Conservation (phyloP, 2,113 vertebrate species). For the sheep (Ovis aries) region DNA sequence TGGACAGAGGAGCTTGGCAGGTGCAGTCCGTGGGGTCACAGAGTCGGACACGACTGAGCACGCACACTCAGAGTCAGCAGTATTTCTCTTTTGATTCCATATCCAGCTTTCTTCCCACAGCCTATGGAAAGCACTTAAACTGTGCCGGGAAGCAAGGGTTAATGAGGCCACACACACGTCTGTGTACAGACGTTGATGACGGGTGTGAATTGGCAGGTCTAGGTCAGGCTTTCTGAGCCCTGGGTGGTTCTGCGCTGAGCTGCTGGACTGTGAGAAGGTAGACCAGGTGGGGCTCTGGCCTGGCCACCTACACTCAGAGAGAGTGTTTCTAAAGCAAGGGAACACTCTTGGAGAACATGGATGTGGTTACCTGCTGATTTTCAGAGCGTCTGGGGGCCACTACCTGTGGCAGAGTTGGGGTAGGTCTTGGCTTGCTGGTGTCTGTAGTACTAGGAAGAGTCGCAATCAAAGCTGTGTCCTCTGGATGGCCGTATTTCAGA, state of each 20-base stretch:
- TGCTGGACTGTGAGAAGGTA: background rate
- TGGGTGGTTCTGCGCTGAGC: background rate
- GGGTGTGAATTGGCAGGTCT: slow-evolving; percentile 57
- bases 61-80: background rate
- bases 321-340: background rate
- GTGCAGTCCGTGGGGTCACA: background rate
- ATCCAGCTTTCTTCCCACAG: background rate
- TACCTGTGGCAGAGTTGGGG: slow-evolving; percentile 79
- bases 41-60: background rate
- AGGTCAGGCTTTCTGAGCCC: background rate
- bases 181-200: slow-evolving; percentile 73
- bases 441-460: background rate
- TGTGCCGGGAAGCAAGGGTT: background rate
- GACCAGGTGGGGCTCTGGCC: background rate
- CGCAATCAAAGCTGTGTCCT: background rate
- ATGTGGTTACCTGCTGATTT: slow-evolving; percentile 82
- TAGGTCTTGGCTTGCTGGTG: slow-evolving; percentile 65
- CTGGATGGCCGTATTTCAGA: background rate
- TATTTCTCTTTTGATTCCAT: background rate
- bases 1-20: background rate
- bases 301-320: background rate
- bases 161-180: slow-evolving; percentile 13
- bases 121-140: background rate
- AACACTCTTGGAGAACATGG: slow-evolving; percentile 47
- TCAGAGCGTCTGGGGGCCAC: slow-evolving; percentile 83